phyloP scores from a whole-genome alignment of 2,113 vertebrate species.

The Apistogramma diplotaenia region DNA sequence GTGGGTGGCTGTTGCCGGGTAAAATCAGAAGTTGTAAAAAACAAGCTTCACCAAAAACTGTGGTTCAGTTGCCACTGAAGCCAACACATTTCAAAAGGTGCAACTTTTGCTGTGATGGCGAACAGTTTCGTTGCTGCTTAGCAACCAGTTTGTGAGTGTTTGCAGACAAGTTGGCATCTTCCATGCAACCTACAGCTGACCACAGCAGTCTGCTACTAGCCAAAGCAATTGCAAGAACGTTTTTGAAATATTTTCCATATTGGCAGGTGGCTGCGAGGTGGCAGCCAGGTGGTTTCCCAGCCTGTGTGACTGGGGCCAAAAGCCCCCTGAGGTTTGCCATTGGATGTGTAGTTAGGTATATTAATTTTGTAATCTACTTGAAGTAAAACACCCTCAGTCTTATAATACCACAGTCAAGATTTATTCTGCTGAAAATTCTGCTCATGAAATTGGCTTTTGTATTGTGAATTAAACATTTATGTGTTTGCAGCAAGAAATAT shows the following conservation, averaged over 20 bases:
- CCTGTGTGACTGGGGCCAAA: background rate
- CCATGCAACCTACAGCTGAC: background rate
- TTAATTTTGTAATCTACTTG: background rate
- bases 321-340: background rate
- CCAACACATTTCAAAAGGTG: too few relatives aligned
- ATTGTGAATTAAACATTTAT: background rate
- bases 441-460: too few relatives aligned
- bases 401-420: background rate
- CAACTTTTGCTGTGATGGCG: too few relatives aligned
- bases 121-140: background rate
- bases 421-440: background rate
- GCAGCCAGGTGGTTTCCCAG: background rate
- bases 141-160: rapidly evolving
- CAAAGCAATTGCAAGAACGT: background rate
- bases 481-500: background rate
- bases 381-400: background rate
- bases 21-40: background rate
- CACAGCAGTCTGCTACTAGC: rapidly evolving
- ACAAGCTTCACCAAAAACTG: rapidly evolving
- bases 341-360: too few relatives aligned
- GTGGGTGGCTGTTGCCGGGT: background rate
- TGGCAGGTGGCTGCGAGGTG: background rate
- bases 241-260: background rate
- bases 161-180: background rate
- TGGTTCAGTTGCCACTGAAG: background rate